These are phyloP conservation scores for Callorhinus ursinus DNA, from an alignment of 2,113 vertebrate genomes.

Conservation along the genomic window DNA sequence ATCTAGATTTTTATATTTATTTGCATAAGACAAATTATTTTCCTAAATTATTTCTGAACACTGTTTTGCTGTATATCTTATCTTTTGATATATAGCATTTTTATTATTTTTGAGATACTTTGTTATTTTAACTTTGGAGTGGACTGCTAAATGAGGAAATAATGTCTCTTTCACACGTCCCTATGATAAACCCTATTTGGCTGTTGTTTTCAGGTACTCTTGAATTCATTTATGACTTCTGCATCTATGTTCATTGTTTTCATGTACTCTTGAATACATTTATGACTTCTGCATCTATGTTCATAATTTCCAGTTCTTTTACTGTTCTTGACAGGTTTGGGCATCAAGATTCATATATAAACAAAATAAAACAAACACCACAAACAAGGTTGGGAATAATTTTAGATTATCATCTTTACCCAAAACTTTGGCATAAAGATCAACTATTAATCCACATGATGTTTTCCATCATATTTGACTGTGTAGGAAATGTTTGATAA, in stretches of 20 bases:
- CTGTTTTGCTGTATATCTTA: neutral
- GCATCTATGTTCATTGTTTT: neutral
- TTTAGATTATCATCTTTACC: neutral
- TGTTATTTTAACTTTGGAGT: neutral
- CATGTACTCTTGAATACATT: neutral
- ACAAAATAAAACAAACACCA: slow-evolving; percentile 9
- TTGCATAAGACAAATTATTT: neutral
- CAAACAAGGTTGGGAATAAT: neutral
- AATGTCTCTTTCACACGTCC: neutral
- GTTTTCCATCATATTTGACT: neutral
- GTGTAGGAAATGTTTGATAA: neutral
- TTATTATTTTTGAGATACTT: neutral
- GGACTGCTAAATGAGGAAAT: neutral
- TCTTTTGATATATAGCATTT: neutral
- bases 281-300: neutral
- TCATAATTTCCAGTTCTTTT: neutral
- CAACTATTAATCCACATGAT: neutral
- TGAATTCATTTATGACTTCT: neutral
- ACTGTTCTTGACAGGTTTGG: neutral
- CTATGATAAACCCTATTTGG: neutral
- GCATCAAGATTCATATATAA: neutral
- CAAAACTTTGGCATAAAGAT: neutral
- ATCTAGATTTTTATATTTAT: neutral
- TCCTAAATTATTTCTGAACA: neutral
- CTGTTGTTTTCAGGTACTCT: neutral